A percentile compares a stretch with the other conserved stretches of the same genome.
These are phyloP conservation scores for Stenodera caucasica DNA, from an alignment of 2,888 invertebrate species.

Conservation along the genomic window DNA sequence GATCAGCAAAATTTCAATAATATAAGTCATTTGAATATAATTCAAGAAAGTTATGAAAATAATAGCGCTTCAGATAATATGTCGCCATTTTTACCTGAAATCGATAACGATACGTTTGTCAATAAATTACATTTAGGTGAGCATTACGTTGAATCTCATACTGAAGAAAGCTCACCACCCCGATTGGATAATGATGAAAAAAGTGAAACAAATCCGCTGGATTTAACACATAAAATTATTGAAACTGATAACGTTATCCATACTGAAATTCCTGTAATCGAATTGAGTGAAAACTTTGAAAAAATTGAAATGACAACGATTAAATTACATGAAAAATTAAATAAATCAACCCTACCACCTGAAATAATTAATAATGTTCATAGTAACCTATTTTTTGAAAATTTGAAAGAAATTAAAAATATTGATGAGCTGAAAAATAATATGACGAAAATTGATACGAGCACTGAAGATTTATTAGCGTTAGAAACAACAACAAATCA, in stretches of 20 bases:
- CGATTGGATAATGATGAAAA: conserved; percentile 59
- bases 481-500: conserved; percentile 51
- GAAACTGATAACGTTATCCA: conserved; percentile 17
- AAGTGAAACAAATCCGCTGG: conserved; percentile 55
- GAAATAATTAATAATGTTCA: conserved; percentile 50
- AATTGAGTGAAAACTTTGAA: not conserved
- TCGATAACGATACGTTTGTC: conserved; percentile 64
- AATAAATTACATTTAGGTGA: conserved; percentile 62
- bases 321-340: not conserved
- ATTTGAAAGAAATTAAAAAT: conserved; percentile 10
- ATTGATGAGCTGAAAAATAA: conserved; percentile 11
- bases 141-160: conserved; percentile 38
- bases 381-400: conserved; percentile 46
- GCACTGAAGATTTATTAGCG: conserved; percentile 52
- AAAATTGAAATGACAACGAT: conserved; percentile 17
- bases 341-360: conserved; percentile 35
- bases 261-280: not conserved
- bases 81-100: conserved; percentile 70
- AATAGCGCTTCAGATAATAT: conserved; percentile 57
- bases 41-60: conserved; percentile 20
- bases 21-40: conserved; percentile 4
- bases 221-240: conserved; percentile 37
- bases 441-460: conserved; percentile 31
- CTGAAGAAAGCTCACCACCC: conserved; percentile 49
- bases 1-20: not conserved